Percentiles rank a stretch among this genome's conserved stretches.
phyloP scores from a whole-genome alignment of 2,888 invertebrate species.

The Amitus sp. region DNA sequence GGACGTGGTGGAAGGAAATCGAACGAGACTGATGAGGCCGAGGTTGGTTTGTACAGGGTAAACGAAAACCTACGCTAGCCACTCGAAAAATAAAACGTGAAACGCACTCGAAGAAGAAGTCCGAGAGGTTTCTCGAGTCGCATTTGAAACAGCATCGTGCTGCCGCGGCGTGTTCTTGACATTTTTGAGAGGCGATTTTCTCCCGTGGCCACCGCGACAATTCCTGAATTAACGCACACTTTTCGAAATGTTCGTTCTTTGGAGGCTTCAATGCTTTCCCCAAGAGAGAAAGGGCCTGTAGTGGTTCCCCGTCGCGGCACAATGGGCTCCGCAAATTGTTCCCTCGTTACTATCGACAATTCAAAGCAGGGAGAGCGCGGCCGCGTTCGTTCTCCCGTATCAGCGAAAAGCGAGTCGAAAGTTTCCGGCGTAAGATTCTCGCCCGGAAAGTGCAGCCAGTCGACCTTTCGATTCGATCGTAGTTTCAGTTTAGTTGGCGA shows the following conservation, averaged over 20 bases:
- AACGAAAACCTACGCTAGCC: constrained; percentile 28
- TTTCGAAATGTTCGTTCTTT: constrained; percentile 22
- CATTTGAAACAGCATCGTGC: constrained; percentile 23
- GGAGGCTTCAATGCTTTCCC: constrained; percentile 29
- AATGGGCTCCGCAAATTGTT: constrained; percentile 49
- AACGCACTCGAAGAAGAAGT: constrained; percentile 14
- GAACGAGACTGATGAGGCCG: constrained; percentile 26
- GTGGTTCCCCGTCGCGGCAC: constrained; percentile 33
- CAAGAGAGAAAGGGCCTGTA: constrained; percentile 25
- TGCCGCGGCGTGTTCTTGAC: constrained; percentile 45
- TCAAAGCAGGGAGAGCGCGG: constrained; percentile 31
- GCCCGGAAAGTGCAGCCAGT: constrained; percentile 23
- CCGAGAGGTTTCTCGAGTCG: constrained; percentile 40
- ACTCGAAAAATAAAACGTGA: constrained; percentile 9
- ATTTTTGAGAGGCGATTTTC: constrained; percentile 42
- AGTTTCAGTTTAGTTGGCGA: neutral
- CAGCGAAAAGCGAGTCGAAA: constrained; percentile 26
- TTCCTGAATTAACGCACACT: constrained; percentile 48
- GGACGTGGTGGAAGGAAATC: neutral
- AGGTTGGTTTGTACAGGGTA: constrained; percentile 20
- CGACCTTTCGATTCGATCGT: constrained; percentile 10
- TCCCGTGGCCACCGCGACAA: constrained; percentile 40
- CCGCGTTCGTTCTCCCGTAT: constrained; percentile 18
- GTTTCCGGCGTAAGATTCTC: constrained; percentile 16
- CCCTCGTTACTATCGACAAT: constrained; percentile 45